Conservation (phyloP, 2,797 vertebrate species). For the Pelochelys cantorii region DNA sequence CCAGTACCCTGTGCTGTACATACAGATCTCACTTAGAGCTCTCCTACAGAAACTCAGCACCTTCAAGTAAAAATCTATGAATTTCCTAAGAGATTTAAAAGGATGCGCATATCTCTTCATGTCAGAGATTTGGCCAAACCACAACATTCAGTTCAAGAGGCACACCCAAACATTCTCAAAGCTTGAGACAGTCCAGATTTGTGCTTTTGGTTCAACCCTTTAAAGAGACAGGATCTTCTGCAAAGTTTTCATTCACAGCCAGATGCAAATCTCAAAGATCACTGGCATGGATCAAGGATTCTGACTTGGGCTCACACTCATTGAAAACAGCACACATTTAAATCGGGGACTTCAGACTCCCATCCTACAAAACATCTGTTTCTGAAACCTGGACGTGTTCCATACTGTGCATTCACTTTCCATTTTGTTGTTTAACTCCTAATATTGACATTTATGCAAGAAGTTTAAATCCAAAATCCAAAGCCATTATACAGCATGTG, state of each 20-base stretch:
- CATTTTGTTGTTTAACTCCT: neutral
- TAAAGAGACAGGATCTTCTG: neutral
- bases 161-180: neutral
- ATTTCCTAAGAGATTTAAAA: slow-evolving; percentile 13
- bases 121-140: neutral
- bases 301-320: neutral
- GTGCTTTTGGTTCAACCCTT: neutral
- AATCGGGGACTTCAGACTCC: neutral
- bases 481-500: neutral
- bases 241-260: neutral
- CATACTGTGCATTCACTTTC: neutral
- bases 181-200: neutral
- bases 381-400: neutral
- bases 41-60: neutral
- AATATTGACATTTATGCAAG: neutral
- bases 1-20: neutral
- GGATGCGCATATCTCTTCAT: neutral
- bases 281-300: neutral
- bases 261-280: neutral
- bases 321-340: neutral
- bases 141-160: neutral
- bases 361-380: neutral
- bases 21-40: neutral
- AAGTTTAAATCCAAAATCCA: neutral
- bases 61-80: slow-evolving; percentile 27